Evolutionary conservation across 2,113 vertebrate species (phyloP).

Genomic region (Silurus glanis): DNA sequence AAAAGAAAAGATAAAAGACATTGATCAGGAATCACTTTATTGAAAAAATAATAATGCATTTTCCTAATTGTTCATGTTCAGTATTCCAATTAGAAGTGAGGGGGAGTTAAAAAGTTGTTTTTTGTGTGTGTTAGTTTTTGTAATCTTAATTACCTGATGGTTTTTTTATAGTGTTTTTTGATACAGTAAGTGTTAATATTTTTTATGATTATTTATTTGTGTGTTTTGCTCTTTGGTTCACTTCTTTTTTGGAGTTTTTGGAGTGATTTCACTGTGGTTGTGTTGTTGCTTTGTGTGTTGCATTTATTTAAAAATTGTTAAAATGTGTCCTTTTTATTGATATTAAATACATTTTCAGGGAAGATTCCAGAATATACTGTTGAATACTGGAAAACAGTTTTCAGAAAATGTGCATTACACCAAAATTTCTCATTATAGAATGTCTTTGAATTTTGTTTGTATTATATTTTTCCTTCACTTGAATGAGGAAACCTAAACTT

Average conservation of each 20-base stretch:
- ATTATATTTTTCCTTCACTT: too few relatives aligned
- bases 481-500: too few relatives aligned
- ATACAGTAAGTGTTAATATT: constrained; percentile 44
- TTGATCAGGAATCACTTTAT: neutral
- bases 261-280: constrained; percentile 55
- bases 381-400: neutral
- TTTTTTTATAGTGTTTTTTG: constrained; percentile 1
- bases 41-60: neutral
- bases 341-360: neutral
- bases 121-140: neutral
- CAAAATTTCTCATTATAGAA: too few relatives aligned
- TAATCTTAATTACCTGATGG: constrained; percentile 2
- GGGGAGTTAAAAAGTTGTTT: neutral
- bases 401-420: too few relatives aligned
- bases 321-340: neutral
- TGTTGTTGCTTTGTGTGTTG: constrained; percentile 41
- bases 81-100: constrained; percentile 13
- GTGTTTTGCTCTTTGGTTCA: constrained; percentile 24
- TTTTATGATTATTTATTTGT: constrained; percentile 8
- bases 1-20: neutral
- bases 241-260: constrained; percentile 14
- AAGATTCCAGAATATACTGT: neutral
- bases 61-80: constrained; percentile 17
- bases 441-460: too few relatives aligned
- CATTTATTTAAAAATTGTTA: constrained; percentile 50